Percentiles rank a stretch among this genome's conserved stretches.
These are phyloP conservation scores for Polypedilum vanderplanki DNA, from an alignment of 1,140 invertebrate species.

Conservation along the genomic window DNA sequence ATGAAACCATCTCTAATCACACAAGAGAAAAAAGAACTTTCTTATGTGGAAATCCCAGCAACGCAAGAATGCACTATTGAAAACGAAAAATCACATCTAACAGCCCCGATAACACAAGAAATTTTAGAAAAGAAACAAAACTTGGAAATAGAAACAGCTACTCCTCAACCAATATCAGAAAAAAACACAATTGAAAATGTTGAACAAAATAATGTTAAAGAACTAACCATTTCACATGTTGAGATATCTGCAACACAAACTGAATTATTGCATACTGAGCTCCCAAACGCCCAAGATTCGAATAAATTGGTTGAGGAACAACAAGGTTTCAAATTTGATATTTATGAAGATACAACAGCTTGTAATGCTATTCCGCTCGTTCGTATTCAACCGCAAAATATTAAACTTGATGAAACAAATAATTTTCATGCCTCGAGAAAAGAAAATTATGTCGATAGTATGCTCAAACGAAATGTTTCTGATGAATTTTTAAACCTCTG, in stretches of 20 bases:
- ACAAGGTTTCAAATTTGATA: not conserved
- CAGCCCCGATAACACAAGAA: not conserved
- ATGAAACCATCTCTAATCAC: not conserved
- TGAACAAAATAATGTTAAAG: no score
- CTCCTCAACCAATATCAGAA: no score
- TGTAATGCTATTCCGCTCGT: not conserved
- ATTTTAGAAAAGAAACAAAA: not conserved
- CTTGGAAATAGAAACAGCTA: not conserved
- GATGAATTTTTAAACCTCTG: not conserved
- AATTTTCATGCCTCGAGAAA: not conserved
- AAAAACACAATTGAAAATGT: not conserved
- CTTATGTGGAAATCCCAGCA: not conserved
- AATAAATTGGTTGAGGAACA: not conserved
- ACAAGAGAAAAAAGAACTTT: not conserved
- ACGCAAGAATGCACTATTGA: not conserved
- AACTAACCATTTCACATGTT: not conserved
- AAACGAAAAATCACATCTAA: not conserved
- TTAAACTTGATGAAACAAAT: not conserved
- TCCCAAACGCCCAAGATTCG: not conserved
- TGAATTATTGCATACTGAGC: not conserved
- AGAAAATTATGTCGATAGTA: not conserved
- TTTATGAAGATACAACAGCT: not conserved
- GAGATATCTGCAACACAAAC: constrained; percentile 8
- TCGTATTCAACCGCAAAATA: not conserved
- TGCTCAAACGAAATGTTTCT: not conserved